phyloP scores from a whole-genome alignment of 2,888 invertebrate species.

The Rhagophthalmus giganteus region DNA sequence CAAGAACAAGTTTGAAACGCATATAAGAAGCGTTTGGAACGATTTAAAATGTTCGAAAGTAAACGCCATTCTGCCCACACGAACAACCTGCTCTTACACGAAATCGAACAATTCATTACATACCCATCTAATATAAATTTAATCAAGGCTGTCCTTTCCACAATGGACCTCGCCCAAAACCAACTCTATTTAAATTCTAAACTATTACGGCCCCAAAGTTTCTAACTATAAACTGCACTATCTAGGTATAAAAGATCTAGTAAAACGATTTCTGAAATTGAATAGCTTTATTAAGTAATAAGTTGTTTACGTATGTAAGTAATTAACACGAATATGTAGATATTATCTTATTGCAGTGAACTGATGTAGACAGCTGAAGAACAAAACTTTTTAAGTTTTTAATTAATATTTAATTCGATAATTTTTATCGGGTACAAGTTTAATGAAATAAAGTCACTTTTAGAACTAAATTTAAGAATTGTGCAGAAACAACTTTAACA shows the following conservation, averaged over 20 bases:
- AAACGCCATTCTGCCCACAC: slow-evolving; percentile 12
- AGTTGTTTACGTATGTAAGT: too few relatives aligned
- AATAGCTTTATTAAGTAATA: neutral
- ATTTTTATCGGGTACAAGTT: too few relatives aligned
- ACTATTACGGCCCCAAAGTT: slow-evolving; percentile 6
- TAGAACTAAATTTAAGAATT: too few relatives aligned
- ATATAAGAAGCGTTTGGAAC: neutral
- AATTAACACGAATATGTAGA: too few relatives aligned
- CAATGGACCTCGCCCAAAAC: slow-evolving; percentile 13
- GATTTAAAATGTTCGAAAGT: slow-evolving; percentile 14
- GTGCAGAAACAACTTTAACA: too few relatives aligned
- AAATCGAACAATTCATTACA: slow-evolving; percentile 23
- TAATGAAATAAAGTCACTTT: too few relatives aligned
- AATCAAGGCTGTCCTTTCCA: slow-evolving; percentile 19
- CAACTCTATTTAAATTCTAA: slow-evolving; percentile 7
- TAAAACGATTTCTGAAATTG: neutral
- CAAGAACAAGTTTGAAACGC: neutral
- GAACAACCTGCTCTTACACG: slow-evolving; percentile 15
- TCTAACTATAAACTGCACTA: too few relatives aligned
- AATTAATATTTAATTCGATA: too few relatives aligned
- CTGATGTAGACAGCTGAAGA: too few relatives aligned
- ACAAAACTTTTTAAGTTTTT: too few relatives aligned
- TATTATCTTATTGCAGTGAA: too few relatives aligned
- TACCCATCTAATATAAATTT: slow-evolving; percentile 25
- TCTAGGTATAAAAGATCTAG: neutral